Conservation (phyloP, 2,797 vertebrate species). For the Brotula barbata region DNA sequence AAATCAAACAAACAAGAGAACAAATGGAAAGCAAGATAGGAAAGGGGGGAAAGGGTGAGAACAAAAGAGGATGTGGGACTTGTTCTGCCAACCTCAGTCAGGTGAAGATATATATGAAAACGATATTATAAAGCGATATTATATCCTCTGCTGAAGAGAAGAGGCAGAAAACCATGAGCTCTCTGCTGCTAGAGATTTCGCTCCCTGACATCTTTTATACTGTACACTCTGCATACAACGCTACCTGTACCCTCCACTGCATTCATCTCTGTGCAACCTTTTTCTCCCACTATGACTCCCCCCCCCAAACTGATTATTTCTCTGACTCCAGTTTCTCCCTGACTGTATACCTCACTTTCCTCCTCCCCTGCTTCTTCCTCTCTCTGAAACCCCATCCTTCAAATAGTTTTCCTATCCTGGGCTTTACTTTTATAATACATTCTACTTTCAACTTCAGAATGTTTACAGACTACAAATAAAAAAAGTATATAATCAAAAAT, state of each 20-base stretch:
- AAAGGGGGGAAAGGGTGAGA: conserved; percentile 20
- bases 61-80: conserved; percentile 29
- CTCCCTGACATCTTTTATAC: conserved; percentile 11
- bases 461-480: conserved; percentile 1
- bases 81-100: conserved; percentile 46
- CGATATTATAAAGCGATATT: too few species aligned
- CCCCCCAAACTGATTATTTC: conserved; percentile 57
- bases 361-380: conserved; percentile 21
- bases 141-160: too few species aligned
- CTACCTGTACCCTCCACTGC: background rate
- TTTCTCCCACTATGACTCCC: conserved; percentile 36
- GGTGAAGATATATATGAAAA: conserved; percentile 29
- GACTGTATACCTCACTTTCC: conserved; percentile 19
- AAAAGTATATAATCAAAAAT: background rate
- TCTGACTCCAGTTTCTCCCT: conserved; percentile 50
- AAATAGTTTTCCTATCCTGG: conserved; percentile 42
- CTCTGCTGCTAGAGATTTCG: conserved; percentile 20
- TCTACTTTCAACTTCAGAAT: background rate
- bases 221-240: conserved; percentile 16
- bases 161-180: conserved; percentile 14
- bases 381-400: conserved; percentile 29
- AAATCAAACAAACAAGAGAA: conserved; percentile 66
- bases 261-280: conserved; percentile 47
- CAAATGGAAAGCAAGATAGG: conserved; percentile 52
- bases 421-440: conserved; percentile 42